These are phyloP conservation scores for Fragum sueziense DNA, from an alignment of 2,888 invertebrate genomes.

Conservation along the genomic window DNA sequence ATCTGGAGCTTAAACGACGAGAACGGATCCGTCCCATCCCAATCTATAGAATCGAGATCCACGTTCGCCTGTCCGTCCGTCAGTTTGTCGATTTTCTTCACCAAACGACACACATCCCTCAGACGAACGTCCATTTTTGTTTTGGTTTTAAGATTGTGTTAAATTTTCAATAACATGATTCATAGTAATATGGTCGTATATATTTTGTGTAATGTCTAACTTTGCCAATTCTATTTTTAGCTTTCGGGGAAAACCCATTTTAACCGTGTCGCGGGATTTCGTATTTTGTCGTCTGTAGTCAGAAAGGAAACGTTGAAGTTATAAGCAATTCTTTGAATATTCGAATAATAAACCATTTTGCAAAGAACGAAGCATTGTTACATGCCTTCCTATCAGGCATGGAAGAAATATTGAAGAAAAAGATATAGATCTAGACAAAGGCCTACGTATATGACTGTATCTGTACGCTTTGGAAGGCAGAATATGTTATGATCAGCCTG, in stretches of 20 bases:
- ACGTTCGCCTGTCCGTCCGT: slow-evolving; percentile 43
- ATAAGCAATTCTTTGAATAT: too few species aligned
- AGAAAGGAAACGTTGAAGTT: too few species aligned
- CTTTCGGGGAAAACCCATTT: not conserved
- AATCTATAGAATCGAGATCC: slow-evolving; percentile 24
- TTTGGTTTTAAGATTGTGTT: not conserved
- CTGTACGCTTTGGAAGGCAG: too few species aligned
- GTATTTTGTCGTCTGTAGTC: too few species aligned
- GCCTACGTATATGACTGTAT: too few species aligned
- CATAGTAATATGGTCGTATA: not conserved
- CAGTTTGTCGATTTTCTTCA: slow-evolving; percentile 33
- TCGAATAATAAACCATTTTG: too few species aligned
- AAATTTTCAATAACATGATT: not conserved
- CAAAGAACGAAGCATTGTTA: too few species aligned
- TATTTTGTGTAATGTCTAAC: slow-evolving; percentile 18
- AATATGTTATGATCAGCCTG: too few species aligned
- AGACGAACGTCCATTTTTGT: not conserved
- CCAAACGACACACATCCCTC: slow-evolving; percentile 46
- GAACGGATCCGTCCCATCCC: slow-evolving; percentile 31
- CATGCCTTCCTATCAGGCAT: too few species aligned
- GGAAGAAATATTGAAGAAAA: too few species aligned
- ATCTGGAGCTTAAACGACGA: slow-evolving; percentile 19
- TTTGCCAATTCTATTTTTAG: not conserved
- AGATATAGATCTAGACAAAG: too few species aligned
- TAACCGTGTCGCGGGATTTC: too few species aligned